Percentiles rank a stretch among this genome's conserved stretches.
Conservation (phyloP, 2,888 invertebrate genomes). For the Venustoraphidia nigricollis region DNA sequence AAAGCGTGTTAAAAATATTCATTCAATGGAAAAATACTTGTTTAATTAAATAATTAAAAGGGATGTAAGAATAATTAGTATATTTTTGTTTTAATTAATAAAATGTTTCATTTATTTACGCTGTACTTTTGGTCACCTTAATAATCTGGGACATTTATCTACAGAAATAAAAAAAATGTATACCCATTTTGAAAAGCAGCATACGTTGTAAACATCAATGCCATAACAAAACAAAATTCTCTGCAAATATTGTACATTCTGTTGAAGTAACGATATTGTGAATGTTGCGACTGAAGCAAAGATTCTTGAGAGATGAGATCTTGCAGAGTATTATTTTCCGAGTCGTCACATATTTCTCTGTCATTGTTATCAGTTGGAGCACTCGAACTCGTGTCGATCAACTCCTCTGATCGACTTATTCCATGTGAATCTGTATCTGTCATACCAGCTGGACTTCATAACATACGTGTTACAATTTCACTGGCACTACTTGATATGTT, state of each 20-base stretch:
- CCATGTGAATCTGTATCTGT: conserved; percentile 9
- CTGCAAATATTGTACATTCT: conserved; percentile 46
- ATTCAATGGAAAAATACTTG: no score
- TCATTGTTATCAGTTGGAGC: background rate
- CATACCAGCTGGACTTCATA: conserved; percentile 13
- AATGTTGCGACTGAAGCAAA: background rate
- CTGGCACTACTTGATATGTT: background rate
- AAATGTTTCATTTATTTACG: no score
- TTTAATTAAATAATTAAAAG: no score
- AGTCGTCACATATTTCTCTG: background rate
- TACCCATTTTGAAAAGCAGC: conserved; percentile 59
- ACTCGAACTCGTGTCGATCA: background rate
- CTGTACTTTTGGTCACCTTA: no score
- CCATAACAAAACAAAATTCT: conserved; percentile 46
- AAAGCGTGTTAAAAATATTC: no score
- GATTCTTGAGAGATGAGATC: conserved; percentile 3
- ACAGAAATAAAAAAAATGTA: conserved; percentile 21
- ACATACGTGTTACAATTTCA: conserved; percentile 1
- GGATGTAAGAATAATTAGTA: no score
- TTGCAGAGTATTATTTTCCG: background rate
- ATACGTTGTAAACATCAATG: conserved; percentile 47
- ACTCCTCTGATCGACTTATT: conserved; percentile 4
- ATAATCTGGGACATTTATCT: no score
- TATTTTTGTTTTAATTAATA: no score
- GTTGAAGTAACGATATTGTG: conserved; percentile 8